Base-by-base conservation (phyloP, 1,140 invertebrate species). In the Harlomillsia oculata region DNA sequence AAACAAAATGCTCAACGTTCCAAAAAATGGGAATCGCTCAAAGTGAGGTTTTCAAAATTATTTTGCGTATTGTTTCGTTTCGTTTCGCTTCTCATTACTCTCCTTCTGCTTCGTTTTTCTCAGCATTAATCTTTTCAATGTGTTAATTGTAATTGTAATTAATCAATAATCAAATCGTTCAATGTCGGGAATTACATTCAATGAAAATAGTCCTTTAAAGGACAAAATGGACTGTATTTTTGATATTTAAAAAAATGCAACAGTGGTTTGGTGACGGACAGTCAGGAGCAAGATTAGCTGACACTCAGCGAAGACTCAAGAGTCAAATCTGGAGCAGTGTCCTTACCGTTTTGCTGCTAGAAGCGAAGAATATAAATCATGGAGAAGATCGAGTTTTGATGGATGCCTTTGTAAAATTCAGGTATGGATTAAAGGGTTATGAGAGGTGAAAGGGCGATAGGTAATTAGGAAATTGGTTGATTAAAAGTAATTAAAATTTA, bases 361-460 rank as follows among this genome's bases (percentile, higher is more conserved):
- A 98, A 72, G 94, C 89, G 4, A 90, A 85, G 73, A 87, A 93
- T 70, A 77, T 97, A 8, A 76, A 85, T 13, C 80, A 87, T 6
- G 89, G 94, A 70, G 80, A 90, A 62, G 93, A 95, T 69, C 70
- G 59, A 26, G 18, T 58, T 34, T 78, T 85, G 30, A 89, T 85
- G 62, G 93, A 98, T 73, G 90, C 91, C 43, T 97, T 95, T 70
- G 90, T 94, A 67, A 97, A 96, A 74, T 97, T 99, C 76, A 83
- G 87, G 87, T 90, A 72, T 73, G 69, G 9, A 9, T 34, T 34
- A 9, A 21, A 46, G 23, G 13, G 18, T 14, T 11, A 28, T 40
- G 21, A 45, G 8, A n/a, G n/a, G 49, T 25, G 11, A 43, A 51
- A 11, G n/a, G 11, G 5, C 34, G 5, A 36, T 11, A n/a, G 21